Evolutionary conservation across 2,888 invertebrate genomes (phyloP), one percentile per base, ranked within the genome.

Genomic region (Conchocele bisecta): DNA sequence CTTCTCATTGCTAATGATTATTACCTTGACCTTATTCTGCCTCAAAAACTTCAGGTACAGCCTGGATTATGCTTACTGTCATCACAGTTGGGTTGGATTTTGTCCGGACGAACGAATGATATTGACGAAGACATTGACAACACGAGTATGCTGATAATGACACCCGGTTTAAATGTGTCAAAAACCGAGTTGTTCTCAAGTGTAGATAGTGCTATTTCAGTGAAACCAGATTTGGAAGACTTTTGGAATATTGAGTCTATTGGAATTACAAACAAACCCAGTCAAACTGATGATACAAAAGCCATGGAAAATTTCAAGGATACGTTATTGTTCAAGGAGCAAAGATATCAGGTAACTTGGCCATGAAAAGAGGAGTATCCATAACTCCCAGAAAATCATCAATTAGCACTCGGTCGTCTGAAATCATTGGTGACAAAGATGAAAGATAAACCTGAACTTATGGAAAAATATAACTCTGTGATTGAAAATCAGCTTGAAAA

Each of bases 341-440:
- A 50, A 1, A 15, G 54, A 28, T 66, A 71, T 51, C 29, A 66
- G 2, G 66, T 50, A 2, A 65, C 31, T 4, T 59, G 53, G 60
- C 66, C 71, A 54, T 66, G 66, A 60, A 71, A 66, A 42, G 13
- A 44, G 13, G 60, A 66, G 15, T 22, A 5, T 6, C n/a, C 39
- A 3, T 31, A 46, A 15, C 31, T 71, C 20, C 71, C 71, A 17
- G 31, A 39, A 3, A 66, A 66, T 33, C 9, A 31, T 13, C 44
- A 39, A 24, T 41, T 71, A 15, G 66, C 65, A 37, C 13, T 42
- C 1, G 60, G 59, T 15, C 37, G 71, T 31, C 41, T 60, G 22
- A 71, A 60, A 53, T 66, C 65, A 15, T 17, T 20, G 17, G 31
- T 60, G 2, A 26, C 28, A 20, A 59, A 29, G 29, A 13, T 71